Evolutionary conservation across 2,113 vertebrate species (phyloP), one percentile per base, ranked within the genome.

Genomic region (Ochotona curzoniae): DNA sequence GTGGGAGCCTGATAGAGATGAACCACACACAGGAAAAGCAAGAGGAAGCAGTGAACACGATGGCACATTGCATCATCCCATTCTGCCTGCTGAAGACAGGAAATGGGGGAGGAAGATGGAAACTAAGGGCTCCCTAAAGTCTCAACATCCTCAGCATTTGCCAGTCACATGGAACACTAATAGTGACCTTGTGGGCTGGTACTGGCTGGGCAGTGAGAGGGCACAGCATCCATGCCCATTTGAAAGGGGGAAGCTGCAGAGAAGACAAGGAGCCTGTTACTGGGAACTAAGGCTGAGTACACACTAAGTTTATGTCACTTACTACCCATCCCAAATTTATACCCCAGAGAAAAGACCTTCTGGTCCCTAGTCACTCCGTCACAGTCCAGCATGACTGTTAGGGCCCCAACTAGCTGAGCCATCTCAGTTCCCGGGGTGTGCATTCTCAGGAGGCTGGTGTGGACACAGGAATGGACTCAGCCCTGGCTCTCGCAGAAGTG

Each of bases 1-100:
- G 18, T 32, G 1, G 44, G 0, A 5, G 54, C 54, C 54, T 3
- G 2, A n/a, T 0, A 20, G n/a, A 63, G 15, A 32, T 21, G 8
- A 89, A 60, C 49, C 2, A 5, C 35, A 18, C 26, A 1, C 6
- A 20, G 21, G 18, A 60, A 49, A 0, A 28, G 20, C 6, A 38
- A n/a, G 20, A 26, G 21, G 54, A 14, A 30, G 47, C 2, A 7
- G 23, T 5, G 13, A 73, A 25, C 0, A 20, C 32, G 20, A 30
- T 20, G 8, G 4, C 13, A 15, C 4, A 44, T 3, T 12, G 1
- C 0, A 32, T 30, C 2, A 21, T 0, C 4, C 20, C 15, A 28
- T 23, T 44, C 12, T 2, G 28, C 32, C 18, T 10, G 0, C 23
- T 28, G 14, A 17, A 35, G 17, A 30, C 60, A 87, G 18, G 49